Base-by-base conservation (phyloP, 92 coral and sea anemone genomes). In the Hydrozoanthus gracilis region DNA sequence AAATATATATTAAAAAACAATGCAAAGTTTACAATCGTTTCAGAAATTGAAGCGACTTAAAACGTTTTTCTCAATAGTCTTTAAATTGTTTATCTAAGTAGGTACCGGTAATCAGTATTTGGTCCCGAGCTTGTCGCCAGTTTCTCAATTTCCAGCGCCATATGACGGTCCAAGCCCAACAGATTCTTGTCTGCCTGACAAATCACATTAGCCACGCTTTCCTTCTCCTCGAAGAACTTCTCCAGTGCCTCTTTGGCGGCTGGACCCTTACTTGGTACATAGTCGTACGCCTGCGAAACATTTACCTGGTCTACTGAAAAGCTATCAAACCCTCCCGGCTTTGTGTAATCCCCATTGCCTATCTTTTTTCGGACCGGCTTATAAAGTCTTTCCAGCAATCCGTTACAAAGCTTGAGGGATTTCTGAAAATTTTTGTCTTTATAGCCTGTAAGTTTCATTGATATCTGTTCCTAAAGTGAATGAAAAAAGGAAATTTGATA, bases 251-350 rank as follows among this genome's bases (percentile, higher is more conserved):
- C 84, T 0, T 64, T 11, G 74, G 84, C 73, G 5, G 84, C 84
- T 17, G 84, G 84, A 3, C 84, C 84, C 45, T 79, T 79, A 7
- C 15, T 4, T 8, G 73, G 84, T 47, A 46, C 84, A 79, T 79
- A 62, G 4, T 46, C 5, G 51, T 79, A 79, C 84, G 48, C 8
- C 61, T 79, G 74, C 47, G 15, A 6, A 46, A 79, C 84, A 17
- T 9, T 14, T 15, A 0, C 0, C 17, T 8, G 74, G 13, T 79
- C 84, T 10, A 3, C 8, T 5, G 2, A 4, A 5, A 62, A 79
- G 60, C 73, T 79, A 9, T 64, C 48, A 66, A 61, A 79, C 45
- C 84, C 84, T 18, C 84, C 84, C 0, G 84, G 84, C 60, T 46
- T 47, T 3, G 84, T 79, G 84, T 79, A 79, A 13, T 45, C 6